Conservation (phyloP, 2,888 invertebrate genomes). For the Melinaea marsaeus region DNA sequence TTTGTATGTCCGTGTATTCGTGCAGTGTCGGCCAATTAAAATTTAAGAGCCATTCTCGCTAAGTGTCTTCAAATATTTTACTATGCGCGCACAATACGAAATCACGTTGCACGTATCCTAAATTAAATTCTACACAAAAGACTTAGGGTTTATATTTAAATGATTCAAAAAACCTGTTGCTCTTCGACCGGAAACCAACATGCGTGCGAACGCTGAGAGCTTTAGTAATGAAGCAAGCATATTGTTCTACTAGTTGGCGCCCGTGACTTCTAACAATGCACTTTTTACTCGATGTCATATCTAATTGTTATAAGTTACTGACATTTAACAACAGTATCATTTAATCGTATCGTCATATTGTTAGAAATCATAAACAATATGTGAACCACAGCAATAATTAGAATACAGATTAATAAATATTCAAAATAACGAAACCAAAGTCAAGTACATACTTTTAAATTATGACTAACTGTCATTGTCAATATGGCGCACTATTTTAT, state of each 20-base stretch:
- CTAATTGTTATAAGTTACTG: constrained; percentile 9
- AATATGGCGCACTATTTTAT: too few relatives aligned
- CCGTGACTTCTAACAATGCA: constrained; percentile 29
- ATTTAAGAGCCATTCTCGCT: constrained; percentile 40
- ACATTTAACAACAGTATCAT: too few relatives aligned
- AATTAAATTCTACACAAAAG: constrained; percentile 36
- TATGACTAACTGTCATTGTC: too few relatives aligned
- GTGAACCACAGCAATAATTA: too few relatives aligned
- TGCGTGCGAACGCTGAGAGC: constrained; percentile 49
- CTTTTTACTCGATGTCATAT: constrained; percentile 16
- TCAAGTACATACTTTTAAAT: too few relatives aligned
- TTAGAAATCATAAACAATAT: too few relatives aligned
- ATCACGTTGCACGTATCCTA: constrained; percentile 20
- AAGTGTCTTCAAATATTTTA: constrained; percentile 37
- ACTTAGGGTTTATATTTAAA: constrained; percentile 36
- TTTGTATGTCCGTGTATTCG: constrained; percentile 17
- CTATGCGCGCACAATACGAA: constrained; percentile 29
- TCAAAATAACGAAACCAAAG: too few relatives aligned
- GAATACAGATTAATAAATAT: not conserved
- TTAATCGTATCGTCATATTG: too few relatives aligned
- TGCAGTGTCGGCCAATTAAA: constrained; percentile 61
- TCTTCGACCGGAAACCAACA: constrained; percentile 47
- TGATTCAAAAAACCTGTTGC: constrained; percentile 29
- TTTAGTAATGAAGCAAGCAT: constrained; percentile 44
- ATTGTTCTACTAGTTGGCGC: constrained; percentile 32